Base-by-base conservation (phyloP, 1,140 invertebrate species). In the Geopemphigus sp. region DNA sequence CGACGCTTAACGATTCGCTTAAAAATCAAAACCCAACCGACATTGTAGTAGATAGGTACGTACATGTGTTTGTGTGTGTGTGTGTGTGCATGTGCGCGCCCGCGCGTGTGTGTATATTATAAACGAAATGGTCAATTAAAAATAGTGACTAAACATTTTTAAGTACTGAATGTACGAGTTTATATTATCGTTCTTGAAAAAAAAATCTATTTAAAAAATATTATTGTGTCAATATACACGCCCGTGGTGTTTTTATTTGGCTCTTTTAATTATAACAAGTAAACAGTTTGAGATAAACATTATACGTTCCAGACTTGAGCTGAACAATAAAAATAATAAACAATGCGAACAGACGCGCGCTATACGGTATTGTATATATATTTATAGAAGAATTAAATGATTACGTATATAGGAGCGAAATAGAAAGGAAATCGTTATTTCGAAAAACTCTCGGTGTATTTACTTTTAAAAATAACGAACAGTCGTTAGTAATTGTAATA, bases 251-350 rank as follows among this genome's bases (percentile, higher is more conserved):
- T 68, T 68, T 68, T 68, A 68, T 68, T 50, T 68, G 22, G 45
- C 47, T 68, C 12, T 47, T 68, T 68, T 47, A 50, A 50, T 68
- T 68, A 68, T 26, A 68, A 68, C 39, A 68, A 68, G 45, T 68
- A 68, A 68, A 68, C 66, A 68, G 15, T 68, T 68, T 68, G 47
- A 8, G 15, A 50, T 68, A 68, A 68, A 68, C 66, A 68, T 22
- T 12, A 50, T 50, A 47, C 32, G 32, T 24, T 50, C 39, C 47
- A 14, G 22, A 68, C 19, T 24, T 50, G 24, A 68, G 45, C 66
- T 68, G 45, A 68, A 68, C 39, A 50, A 68, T 68, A 68, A 68
- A 39, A 68, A 68, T 68, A 68, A 68, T 68, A 68, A 50, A 50
- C 66, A 68, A 68, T 50, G 6, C 15, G 15, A 68, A 68, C 66